Conservation (phyloP, 2,888 invertebrate genomes). For the Thera obeliscata region DNA sequence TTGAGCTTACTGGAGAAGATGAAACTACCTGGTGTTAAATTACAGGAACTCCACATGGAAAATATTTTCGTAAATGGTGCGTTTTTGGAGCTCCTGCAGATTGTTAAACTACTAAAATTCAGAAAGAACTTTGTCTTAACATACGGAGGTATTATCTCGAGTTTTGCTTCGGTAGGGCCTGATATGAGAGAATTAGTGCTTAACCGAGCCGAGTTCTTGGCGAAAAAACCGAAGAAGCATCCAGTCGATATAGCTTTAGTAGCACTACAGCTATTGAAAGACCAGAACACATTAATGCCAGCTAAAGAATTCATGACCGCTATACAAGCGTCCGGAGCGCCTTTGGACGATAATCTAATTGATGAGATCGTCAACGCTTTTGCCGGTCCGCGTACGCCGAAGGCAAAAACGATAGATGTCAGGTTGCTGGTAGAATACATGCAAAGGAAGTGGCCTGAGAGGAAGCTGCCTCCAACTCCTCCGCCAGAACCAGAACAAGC, state of each 20-base stretch:
- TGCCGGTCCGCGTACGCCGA: conserved; percentile 50
- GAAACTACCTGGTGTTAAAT: conserved; percentile 47
- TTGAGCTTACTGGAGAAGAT: conserved; percentile 52
- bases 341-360: conserved; percentile 55
- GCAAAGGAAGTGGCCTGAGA: conserved; percentile 67
- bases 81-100: conserved; percentile 50
- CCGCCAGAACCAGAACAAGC: conserved; percentile 48
- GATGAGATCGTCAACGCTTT: conserved; percentile 56
- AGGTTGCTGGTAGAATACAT: conserved; percentile 56
- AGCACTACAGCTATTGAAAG: conserved; percentile 55
- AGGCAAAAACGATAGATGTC: conserved; percentile 57
- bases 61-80: conserved; percentile 55
- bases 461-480: conserved; percentile 60
- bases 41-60: conserved; percentile 58
- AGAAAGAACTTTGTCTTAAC: conserved; percentile 53
- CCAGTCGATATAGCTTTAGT: conserved; percentile 59
- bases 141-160: conserved; percentile 53
- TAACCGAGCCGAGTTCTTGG: conserved; percentile 59
- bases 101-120: conserved; percentile 46
- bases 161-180: conserved; percentile 43
- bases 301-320: conserved; percentile 49
- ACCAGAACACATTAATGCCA: conserved; percentile 46
- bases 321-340: conserved; percentile 44
- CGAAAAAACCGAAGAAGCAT: conserved; percentile 52
- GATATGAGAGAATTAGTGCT: conserved; percentile 61